Evolutionary conservation across 2,888 invertebrate genomes (phyloP).

Genomic region (Ennomos quercinarius): DNA sequence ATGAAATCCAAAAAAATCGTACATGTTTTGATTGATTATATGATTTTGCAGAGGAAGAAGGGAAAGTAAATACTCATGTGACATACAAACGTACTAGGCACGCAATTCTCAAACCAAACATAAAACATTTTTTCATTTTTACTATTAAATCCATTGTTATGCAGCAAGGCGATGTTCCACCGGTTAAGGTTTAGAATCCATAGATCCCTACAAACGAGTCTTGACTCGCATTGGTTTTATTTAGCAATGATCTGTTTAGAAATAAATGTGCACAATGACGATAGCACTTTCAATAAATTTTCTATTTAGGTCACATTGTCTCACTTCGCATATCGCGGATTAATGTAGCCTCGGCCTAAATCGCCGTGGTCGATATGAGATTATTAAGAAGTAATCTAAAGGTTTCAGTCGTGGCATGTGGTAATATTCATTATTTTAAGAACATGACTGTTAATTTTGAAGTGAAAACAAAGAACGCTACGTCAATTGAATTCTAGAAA

Average conservation of each 20-base stretch:
- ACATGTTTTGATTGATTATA: too few relatives aligned
- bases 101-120: too few relatives aligned
- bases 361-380: conserved; percentile 32
- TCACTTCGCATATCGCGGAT: conserved; percentile 44
- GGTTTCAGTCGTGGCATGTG: conserved; percentile 16
- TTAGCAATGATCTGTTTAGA: conserved; percentile 3
- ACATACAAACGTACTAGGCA: too few relatives aligned
- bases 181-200: too few relatives aligned
- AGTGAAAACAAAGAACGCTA: background rate
- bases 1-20: too few relatives aligned
- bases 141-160: too few relatives aligned
- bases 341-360: conserved; percentile 46
- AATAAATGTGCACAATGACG: conserved; percentile 12
- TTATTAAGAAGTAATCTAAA: conserved; percentile 27
- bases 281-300: conserved; percentile 29
- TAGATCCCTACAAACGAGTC: too few relatives aligned
- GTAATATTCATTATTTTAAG: background rate
- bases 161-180: too few relatives aligned
- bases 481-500: background rate
- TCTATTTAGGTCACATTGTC: conserved; percentile 44
- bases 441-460: background rate
- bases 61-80: too few relatives aligned
- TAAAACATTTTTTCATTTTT: too few relatives aligned
- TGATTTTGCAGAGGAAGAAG: too few relatives aligned
- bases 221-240: background rate